Percentiles rank a stretch among this genome's conserved stretches.
Evolutionary conservation across 2,797 vertebrate species (phyloP).

Genomic region (Scolopax rusticola): DNA sequence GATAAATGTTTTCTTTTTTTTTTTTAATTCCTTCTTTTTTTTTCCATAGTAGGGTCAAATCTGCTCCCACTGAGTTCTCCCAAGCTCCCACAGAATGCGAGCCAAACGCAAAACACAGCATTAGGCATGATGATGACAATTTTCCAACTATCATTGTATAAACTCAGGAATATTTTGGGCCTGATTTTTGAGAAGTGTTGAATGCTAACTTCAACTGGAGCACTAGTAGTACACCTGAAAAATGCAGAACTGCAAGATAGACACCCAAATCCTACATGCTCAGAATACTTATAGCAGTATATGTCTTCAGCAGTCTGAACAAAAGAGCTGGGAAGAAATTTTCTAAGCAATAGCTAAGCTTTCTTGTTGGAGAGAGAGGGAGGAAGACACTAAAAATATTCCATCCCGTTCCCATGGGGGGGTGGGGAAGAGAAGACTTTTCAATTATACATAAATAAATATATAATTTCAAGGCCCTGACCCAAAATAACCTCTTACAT

Average conservation of each 20-base stretch:
- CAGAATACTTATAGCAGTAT: neutral
- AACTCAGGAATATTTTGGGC: neutral
- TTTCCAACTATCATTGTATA: neutral
- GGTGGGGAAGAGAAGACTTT: neutral
- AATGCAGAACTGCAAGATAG: neutral
- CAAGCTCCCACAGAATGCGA: neutral
- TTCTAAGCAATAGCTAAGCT: neutral
- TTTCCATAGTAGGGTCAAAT: neutral
- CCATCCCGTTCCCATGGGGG: slow-evolving; percentile 26
- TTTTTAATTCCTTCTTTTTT: neutral
- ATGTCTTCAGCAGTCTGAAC: neutral
- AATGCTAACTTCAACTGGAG: neutral
- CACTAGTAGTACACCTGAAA: neutral
- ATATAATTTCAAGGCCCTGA: slow-evolving; percentile 49
- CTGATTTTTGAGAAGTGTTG: neutral
- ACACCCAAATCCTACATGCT: neutral
- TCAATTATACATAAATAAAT: slow-evolving; percentile 54
- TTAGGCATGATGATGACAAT: neutral
- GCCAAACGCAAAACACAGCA: neutral
- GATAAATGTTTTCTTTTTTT: neutral
- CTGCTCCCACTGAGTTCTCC: neutral
- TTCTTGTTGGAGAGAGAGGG: neutral
- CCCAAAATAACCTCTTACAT: slow-evolving; percentile 28
- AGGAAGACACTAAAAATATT: slow-evolving; percentile 60
- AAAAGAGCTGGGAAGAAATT: neutral